phyloP scores from a whole-genome alignment of 30 jellyfish, hydroid and myxozoan genomes.

The Chrysaora quinquecirrha region DNA sequence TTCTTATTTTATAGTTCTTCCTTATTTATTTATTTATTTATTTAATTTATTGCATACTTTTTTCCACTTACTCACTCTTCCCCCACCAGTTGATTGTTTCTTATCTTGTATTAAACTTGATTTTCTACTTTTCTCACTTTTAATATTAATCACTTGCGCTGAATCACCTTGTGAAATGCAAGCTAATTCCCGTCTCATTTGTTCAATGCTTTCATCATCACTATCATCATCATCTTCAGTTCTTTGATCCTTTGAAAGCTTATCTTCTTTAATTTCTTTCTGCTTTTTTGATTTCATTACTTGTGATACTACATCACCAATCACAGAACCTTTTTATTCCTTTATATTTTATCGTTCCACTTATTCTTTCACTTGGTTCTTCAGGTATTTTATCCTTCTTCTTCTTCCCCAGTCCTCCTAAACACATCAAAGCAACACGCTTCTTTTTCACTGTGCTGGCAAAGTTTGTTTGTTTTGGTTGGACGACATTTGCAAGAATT shows the following conservation, averaged over 20 bases:
- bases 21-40: too few relatives aligned
- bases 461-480: conserved; percentile 3
- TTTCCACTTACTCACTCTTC: neutral
- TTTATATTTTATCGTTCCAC: conserved; percentile 2
- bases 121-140: neutral
- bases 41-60: neutral
- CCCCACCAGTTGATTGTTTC: neutral
- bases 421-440: conserved; percentile 12
- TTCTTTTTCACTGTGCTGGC: conserved; percentile 29
- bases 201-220: conserved; percentile 34
- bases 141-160: neutral
- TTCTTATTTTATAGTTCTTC: too few relatives aligned
- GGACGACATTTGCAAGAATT: conserved; percentile 12
- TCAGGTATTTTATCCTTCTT: neutral
- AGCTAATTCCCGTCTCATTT: conserved; percentile 26
- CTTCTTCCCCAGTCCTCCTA: conserved; percentile 18
- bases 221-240: conserved; percentile 43
- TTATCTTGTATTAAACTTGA: neutral
- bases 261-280: too few relatives aligned
- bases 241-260: neutral
- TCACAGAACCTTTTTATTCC: neutral
- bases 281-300: conserved; percentile 39
- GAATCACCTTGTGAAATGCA: neutral
- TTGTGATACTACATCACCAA: conserved; percentile 30
- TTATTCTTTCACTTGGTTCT: neutral